Conservation (phyloP, 2,113 vertebrate genomes). For the Perca flavescens region DNA sequence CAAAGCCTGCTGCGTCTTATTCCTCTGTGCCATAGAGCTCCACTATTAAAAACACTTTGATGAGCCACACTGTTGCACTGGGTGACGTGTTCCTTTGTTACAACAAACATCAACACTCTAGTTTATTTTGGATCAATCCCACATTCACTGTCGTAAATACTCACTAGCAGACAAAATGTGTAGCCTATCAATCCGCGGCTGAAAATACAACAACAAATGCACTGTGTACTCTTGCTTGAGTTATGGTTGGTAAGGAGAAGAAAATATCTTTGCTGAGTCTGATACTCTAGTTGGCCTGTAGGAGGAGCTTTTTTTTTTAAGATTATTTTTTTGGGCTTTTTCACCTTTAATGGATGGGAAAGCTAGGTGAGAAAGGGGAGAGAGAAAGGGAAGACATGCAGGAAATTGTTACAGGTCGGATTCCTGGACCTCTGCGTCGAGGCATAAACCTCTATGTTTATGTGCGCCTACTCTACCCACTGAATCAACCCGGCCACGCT, state of each 20-base stretch:
- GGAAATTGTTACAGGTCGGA: too few relatives aligned
- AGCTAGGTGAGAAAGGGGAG: too few relatives aligned
- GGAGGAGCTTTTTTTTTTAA: conserved; percentile 70
- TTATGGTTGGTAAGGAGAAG: not conserved
- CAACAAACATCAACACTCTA: not conserved
- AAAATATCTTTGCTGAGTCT: conserved; percentile 23
- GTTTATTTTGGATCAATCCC: not conserved
- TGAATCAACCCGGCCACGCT: conserved; percentile 28
- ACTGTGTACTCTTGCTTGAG: not conserved
- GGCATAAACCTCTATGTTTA: too few relatives aligned
- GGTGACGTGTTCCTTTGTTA: not conserved
- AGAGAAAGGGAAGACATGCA: too few relatives aligned
- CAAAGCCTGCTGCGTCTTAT: not conserved
- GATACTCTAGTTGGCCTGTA: conserved; percentile 72
- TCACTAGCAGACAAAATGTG: not conserved
- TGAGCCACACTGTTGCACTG: not conserved
- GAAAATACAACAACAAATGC: conserved; percentile 1
- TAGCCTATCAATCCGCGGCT: not conserved
- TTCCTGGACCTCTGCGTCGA: too few relatives aligned
- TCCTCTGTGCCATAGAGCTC: not conserved
- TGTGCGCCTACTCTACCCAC: too few relatives aligned
- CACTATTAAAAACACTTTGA: not conserved
- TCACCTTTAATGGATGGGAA: too few relatives aligned
- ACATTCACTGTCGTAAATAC: not conserved
- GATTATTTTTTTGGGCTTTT: too few relatives aligned